Evolutionary conservation across 2,113 vertebrate species (phyloP).

Genomic region (Sardina pilchardus): DNA sequence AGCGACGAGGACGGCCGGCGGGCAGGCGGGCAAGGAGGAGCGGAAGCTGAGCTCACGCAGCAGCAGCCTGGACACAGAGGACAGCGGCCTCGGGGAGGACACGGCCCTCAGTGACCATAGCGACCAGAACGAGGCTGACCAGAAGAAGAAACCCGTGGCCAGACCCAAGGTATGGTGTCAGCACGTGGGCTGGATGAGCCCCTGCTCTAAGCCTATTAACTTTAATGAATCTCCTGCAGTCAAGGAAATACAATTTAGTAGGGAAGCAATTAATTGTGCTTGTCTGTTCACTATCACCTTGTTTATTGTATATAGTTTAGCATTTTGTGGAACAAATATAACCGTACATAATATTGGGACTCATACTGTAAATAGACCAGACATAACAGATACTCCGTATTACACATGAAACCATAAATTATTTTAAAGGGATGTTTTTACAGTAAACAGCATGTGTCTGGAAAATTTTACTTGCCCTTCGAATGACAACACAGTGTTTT

Average conservation of each 20-base stretch:
- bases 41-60: conserved; percentile 60
- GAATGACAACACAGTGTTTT: conserved; percentile 8
- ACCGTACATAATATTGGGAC: neutral
- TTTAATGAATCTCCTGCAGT: neutral
- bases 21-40: conserved; percentile 52
- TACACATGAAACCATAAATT: neutral
- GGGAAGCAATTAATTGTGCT: neutral
- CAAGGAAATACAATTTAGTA: neutral
- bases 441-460: neutral
- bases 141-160: conserved; percentile 48
- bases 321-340: neutral
- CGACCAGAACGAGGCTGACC: conserved; percentile 40
- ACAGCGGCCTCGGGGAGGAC: conserved; percentile 72
- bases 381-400: neutral
- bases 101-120: conserved; percentile 55
- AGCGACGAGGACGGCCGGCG: conserved; percentile 19
- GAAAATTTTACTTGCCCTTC: neutral
- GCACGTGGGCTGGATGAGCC: neutral
- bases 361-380: neutral
- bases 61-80: conserved; percentile 71
- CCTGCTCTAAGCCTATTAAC: neutral
- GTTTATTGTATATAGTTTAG: neutral
- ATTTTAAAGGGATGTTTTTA: neutral
- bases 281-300: neutral
- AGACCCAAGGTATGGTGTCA: conserved; percentile 63